Evolutionary conservation across 2,888 invertebrate genomes (phyloP), one percentile per base, ranked within the genome.

Genomic region (Caenorhabditis sulstoni): DNA sequence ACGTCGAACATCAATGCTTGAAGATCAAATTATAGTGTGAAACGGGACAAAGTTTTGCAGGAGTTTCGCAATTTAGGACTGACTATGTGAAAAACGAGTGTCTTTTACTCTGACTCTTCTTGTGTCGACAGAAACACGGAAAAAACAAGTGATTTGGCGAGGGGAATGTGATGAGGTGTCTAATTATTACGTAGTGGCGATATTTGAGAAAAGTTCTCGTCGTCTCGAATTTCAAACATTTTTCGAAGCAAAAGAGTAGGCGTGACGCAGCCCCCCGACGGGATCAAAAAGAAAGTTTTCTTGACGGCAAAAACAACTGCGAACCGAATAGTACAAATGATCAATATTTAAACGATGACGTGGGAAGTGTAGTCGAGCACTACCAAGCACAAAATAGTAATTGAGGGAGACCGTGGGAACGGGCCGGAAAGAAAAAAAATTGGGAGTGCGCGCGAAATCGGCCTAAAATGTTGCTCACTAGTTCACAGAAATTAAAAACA

Each of bases 1-100:
- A 71, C 52, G 61, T 61, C 23, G 58, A 70, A 62, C 61, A 70
- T 62, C 70, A 71, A 71, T 62, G 71, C 57, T 64, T 57, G 57
- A 71, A 50, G 57, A 49, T 62, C 70, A 71, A 23, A 20, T 62
- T 55, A 62, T 39, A 53, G 53, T 45, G 71, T n/a, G n/a, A n/a
- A n/a, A n/a, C n/a, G n/a, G n/a, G n/a, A n/a, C 29, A 49, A 39
- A 37, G 12, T 45, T 52, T 44, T 35, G 20, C 44, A 16, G 20
- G 53, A 39, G 67, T 41, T 58, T 68, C 61, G 52, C 55, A 62
- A 62, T 55, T 70, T 70, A 11, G 70, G 59, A 3, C 9, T 37
- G 52, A 52, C n/a, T n/a, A n/a, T n/a, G n/a, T 29, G 37, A 58
- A 58, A 70, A 45, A 7, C 18, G 1, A n/a, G 23, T 37, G 35